Conservation (phyloP, 2,797 vertebrate genomes). For the Hapalemur alaotrensis region DNA sequence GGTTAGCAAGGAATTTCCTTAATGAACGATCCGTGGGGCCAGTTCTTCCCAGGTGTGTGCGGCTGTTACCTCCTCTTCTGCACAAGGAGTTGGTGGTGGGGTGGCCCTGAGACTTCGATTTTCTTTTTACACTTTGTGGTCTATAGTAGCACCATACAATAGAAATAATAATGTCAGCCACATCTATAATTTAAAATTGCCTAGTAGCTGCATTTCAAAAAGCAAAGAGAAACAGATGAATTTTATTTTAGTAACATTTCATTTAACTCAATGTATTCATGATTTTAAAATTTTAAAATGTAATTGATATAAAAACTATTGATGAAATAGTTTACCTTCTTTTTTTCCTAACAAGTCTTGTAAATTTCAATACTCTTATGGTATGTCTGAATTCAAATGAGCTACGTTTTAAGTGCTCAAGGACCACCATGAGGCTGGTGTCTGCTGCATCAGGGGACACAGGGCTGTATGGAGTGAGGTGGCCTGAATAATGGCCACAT, state of each 20-base stretch:
- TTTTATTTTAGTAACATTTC: neutral
- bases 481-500: neutral
- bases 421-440: too few species aligned
- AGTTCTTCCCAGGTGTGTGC: too few species aligned
- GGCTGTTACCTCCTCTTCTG: neutral
- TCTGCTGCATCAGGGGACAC: accelerated
- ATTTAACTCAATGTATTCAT: neutral
- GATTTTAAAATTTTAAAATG: neutral
- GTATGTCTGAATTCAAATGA: neutral
- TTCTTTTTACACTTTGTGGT: neutral
- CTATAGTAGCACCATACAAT: too few species aligned
- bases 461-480: neutral
- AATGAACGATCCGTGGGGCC: neutral
- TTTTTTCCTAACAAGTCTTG: neutral
- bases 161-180: neutral
- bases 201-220: neutral
- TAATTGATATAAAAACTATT: neutral
- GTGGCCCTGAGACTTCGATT: neutral
- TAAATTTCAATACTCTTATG: neutral
- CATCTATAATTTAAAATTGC: neutral
- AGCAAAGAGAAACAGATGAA: neutral
- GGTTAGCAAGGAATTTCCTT: neutral
- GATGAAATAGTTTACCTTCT: neutral
- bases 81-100: neutral
- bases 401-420: neutral